phyloP scores from a whole-genome alignment of 2,797 vertebrate species.

The Mus spretus region DNA sequence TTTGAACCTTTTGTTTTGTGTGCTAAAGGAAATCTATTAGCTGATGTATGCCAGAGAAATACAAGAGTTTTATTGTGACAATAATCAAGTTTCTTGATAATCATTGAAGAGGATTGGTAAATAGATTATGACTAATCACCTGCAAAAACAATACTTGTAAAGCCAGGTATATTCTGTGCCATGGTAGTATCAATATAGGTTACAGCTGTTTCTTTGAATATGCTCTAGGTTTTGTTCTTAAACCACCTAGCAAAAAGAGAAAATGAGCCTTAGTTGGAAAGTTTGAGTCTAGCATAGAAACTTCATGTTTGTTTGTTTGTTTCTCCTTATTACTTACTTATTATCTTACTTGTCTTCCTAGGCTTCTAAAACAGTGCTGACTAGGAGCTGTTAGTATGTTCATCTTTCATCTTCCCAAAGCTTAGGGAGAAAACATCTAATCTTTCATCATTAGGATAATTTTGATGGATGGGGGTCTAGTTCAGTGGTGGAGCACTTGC shows the following conservation, averaged over 20 bases:
- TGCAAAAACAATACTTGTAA: constrained; percentile 89
- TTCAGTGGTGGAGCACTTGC: background rate
- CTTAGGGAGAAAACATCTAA: background rate
- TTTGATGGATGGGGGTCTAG: background rate
- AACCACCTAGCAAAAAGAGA: constrained; percentile 95
- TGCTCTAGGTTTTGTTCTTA: constrained; percentile 82
- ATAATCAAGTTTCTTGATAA: constrained; percentile 89
- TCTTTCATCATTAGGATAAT: background rate
- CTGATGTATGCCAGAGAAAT: constrained; percentile 66
- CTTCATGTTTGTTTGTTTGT: constrained; percentile 79
- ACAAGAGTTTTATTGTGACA: constrained; percentile 86
- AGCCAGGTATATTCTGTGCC: constrained; percentile 91
- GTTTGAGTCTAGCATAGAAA: constrained; percentile 92
- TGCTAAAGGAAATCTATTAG: constrained; percentile 78
- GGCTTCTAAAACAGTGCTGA: background rate
- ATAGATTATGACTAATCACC: constrained; percentile 91
- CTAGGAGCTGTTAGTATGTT: background rate
- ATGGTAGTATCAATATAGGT: constrained; percentile 90
- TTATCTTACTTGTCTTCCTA: background rate
- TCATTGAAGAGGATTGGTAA: constrained; percentile 88
- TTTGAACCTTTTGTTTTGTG: constrained; percentile 56
- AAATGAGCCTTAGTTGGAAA: constrained; percentile 92
- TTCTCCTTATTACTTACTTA: background rate
- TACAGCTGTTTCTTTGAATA: constrained; percentile 86
- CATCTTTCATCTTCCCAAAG: background rate